Evolutionary conservation across 2,888 invertebrate species (phyloP).

Genomic region (Brenthis daphne): DNA sequence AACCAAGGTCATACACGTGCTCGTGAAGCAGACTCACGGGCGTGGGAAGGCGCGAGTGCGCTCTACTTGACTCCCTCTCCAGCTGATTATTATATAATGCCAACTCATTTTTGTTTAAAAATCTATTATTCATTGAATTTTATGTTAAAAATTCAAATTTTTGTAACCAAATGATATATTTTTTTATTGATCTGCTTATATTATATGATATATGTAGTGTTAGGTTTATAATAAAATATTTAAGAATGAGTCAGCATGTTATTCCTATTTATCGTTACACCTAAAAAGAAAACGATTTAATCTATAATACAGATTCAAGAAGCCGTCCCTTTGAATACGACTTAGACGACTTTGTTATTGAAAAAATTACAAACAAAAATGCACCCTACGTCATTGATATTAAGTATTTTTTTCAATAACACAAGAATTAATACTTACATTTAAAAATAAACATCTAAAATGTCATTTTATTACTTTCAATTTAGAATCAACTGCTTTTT

Average conservation of each 20-base stretch:
- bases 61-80: constrained; percentile 71
- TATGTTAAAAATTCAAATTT: background rate
- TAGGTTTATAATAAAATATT: background rate
- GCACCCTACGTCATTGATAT: constrained; percentile 16
- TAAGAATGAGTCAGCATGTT: constrained; percentile 32
- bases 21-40: constrained; percentile 13
- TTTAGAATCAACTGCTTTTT: constrained; percentile 81
- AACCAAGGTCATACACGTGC: constrained; percentile 20
- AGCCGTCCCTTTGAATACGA: constrained; percentile 19
- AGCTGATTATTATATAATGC: constrained; percentile 55
- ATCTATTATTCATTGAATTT: background rate
- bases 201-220: background rate
- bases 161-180: background rate
- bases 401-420: constrained; percentile 41
- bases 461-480: constrained; percentile 78
- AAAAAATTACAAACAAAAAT: constrained; percentile 29
- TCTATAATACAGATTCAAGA: constrained; percentile 22
- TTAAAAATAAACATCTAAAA: constrained; percentile 65
- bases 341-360: constrained; percentile 17
- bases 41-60: constrained; percentile 42
- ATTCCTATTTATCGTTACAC: constrained; percentile 27
- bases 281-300: constrained; percentile 24
- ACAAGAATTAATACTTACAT: constrained; percentile 43
- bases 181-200: background rate
- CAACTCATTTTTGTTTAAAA: constrained; percentile 50